Evolutionary conservation across 1,140 invertebrate species (phyloP), one percentile per base, ranked within the genome.

Genomic region (Anastrepha ludens): DNA sequence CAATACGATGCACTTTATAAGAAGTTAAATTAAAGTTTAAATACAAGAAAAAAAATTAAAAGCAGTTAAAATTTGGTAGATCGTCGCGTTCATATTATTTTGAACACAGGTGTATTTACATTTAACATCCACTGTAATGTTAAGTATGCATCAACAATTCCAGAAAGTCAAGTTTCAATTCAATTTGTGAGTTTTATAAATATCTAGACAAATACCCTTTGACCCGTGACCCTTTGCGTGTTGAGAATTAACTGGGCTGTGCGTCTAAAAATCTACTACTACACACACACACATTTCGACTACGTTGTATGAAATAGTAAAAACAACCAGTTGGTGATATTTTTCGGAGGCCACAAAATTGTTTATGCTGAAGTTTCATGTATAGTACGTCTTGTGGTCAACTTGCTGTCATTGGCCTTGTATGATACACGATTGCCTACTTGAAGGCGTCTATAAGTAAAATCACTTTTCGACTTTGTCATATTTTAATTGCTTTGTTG

Each of bases 401-500:
- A 41, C 64, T 67, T 67, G 64, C 13, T 67, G 50, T 55, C 50
- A 55, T 55, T 55, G 50, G 50, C 50, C 50, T 55, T 55, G 8
- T 67, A 50, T 29, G 13, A 44, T 7, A 3, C 70, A 13, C n/a
- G 7, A 2, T 47, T 74, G 70, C 70, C 70, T 50, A 74, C 70
- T n/a, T 74, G 17, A 47, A 47, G 41, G 41, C 70, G 70, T 50
- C 41, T 44, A 47, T n/a, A 74, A 44, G 17, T 44, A 74, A 41
- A 17, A 41, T 47, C 70, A 67, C 70, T 74, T 74, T 17, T 9
- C 15, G 70, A 47, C 70, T 74, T 74, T 74, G 44, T 50, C 44
- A 17, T 47, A 74, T 74, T 74, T 47, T 74, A 74, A 74, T 74
- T 47, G 70, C 17, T 74, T 50, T 41, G 39, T 74, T 74, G 47